Base-by-base conservation (phyloP, 1,140 invertebrate species). In the Drosophila yakuba region DNA sequence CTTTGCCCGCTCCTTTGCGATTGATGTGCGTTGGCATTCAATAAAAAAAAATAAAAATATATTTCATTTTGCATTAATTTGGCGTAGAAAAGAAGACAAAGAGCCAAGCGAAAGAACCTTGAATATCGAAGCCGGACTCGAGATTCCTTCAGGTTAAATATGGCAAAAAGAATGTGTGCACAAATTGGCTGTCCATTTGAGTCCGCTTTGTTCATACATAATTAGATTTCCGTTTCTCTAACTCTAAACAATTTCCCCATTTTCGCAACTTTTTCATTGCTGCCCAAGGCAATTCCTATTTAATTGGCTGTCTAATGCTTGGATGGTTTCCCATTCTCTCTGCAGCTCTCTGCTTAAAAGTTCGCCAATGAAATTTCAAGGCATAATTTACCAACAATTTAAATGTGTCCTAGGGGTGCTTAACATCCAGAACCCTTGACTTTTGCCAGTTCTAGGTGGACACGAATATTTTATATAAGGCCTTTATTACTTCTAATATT, bases 221-320 rank as follows among this genome's bases (percentile, higher is more conserved):
- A 83, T 83, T 79, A 79, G 78, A 79, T 84, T 83, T 80, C 23
- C 58, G 48, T 52, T 71, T 66, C 44, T 60, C 72, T 61, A 64
- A 76, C 72, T 58, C 52, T 56, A 55, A 62, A 38, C 57, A 51
- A 55, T 68, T 61, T 45, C 20, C 25, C 8, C 54, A 43, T 59
- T 69, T 35, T 54, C 41, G 28, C 35, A 64, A 56, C 32, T 64
- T 68, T 48, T 39, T 38, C n/a, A 45, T 47, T 54, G n/a, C 45
- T 38, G 28, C 81, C 51, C 45, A 8, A 55, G 68, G 78, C 66
- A 14, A 59, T 86, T 78, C 67, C 39, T 45, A 81, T 86, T 84
- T 86, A 81, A 84, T 84, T 84, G 78, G 82, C 67, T 78, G 55
- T 77, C 66, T 50, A 71, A 80, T 83, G 67, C 58, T 78, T 54